Base-by-base conservation (phyloP, 2,888 invertebrate species). In the Leucophenga maculata region DNA sequence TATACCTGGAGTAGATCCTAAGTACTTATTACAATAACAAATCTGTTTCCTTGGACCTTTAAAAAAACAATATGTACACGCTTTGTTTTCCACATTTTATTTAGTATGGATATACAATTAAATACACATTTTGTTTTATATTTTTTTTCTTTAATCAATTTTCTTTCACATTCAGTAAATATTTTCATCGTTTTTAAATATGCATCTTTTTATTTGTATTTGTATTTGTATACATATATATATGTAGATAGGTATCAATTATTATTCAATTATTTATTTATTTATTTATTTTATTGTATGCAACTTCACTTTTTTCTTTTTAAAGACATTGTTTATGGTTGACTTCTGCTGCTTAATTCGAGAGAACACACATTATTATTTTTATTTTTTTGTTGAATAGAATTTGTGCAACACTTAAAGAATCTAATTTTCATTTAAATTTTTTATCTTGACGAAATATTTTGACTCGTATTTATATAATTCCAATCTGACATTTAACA, bases 151-250 rank as follows among this genome's bases (percentile, higher is more conserved):
- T 14, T 32, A 6, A 18, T 32, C 6, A 3, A 60, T 13, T 60
- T 60, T 16, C 60, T 31, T 65, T 52, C 26, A 65, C 52, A 48
- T 65, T 65, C 39, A 65, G 18, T 65, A 54, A 39, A 54, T 48
- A 50, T 50, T 22, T 22, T 20, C 14, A 20, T 55, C 18, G 13
- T 32, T 59, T 59, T 32, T 59, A 59, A 31, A 59, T 59, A 59
- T 32, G 32, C 6, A 59, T 18, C 4, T 22, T 22, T 48, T 52
- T 52, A 52, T 59, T 32, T 59, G 3, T 8, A 59, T 59, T n/a
- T 59, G 18, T 59, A 14, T 59, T 57, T 57, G 14, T 26, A 26
- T 26, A 26, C 26, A 26, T 26, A 20, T 18, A 9, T 14, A 32
- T 59, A 59, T 31, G n/a, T 50, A 13, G 59, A 59, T 59, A 59